Evolutionary conservation across 1,140 invertebrate genomes (phyloP), one percentile per base, ranked within the genome.

Genomic region (Aleiodes sp.): DNA sequence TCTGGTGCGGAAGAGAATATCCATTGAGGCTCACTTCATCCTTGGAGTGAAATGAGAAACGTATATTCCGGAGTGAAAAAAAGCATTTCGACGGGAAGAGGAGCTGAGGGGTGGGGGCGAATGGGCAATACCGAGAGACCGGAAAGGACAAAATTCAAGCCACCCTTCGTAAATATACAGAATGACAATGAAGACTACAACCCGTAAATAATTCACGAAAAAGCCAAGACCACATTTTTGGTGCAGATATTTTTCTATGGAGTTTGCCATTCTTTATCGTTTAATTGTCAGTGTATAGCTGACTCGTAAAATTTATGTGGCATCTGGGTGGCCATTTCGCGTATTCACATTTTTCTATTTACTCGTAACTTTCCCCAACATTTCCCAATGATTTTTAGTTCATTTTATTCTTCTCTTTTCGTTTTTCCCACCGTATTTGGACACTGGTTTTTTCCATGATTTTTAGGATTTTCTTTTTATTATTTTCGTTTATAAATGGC

Each of bases 151-250:
- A 61, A 33, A 9, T 3, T 31, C 29, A 61, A 59, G 6, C 41
- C 41, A 46, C 41, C 46, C 46, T 24, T 24, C 28, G 28, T 24
- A 2, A 10, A 14, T 29, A 59, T 4, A 16, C n/a, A 9, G 21
- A 12, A 31, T 31, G 28, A 59, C 56, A 59, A 59, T 59, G 56
- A 59, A 59, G 28, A 59, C 24, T 28, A 19, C 52, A n/a, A 26
- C 43, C 28, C 60, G 68, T 70, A 64, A 70, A 70, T 70, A 70
- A 64, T 70, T 19, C 60, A 19, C n/a, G n/a, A n/a, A n/a, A n/a
- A n/a, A n/a, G 41, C 24, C 31, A 61, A n/a, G 59, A 52, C 65
- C 35, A 33, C 35, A 68, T 56, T 24, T 29, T 39, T 35, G 62
- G 57, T 46, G 56, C 59, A n/a, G 61, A 35, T 39, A 37, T 65